Evolutionary conservation across 2,113 vertebrate genomes (phyloP).

Genomic region (Nanorana parkeri): DNA sequence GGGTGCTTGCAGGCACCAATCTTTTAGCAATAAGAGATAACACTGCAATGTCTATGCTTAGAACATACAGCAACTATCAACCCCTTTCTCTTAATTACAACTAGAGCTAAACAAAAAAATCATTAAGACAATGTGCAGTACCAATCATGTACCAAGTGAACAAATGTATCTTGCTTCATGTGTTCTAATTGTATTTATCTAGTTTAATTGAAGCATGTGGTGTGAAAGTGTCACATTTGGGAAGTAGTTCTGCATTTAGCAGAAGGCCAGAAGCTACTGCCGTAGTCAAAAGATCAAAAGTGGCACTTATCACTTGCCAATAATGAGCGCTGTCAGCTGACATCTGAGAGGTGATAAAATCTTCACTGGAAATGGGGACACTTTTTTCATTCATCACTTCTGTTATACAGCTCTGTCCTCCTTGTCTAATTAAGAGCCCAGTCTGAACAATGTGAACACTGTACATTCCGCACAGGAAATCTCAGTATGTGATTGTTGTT

Average conservation of each 20-base stretch:
- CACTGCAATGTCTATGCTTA: no score
- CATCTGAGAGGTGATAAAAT: constrained; percentile 50
- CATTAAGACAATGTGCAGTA: no score
- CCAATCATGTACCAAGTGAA: no score
- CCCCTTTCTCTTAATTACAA: no score
- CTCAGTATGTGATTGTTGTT: background rate
- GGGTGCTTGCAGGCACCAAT: no score
- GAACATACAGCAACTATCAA: no score
- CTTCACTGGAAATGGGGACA: constrained; percentile 37
- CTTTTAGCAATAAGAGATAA: no score
- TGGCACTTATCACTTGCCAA: constrained; percentile 44
- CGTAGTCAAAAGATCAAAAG: constrained; percentile 28
- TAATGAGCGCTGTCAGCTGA: constrained; percentile 34
- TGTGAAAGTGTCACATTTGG: constrained; percentile 20
- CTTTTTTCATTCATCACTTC: constrained; percentile 39
- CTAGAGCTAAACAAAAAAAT: no score
- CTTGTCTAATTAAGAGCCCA: constrained; percentile 23
- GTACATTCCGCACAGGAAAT: background rate
- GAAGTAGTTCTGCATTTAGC: constrained; percentile 14
- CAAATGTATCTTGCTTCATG: background rate
- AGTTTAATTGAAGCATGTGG: constrained; percentile 35
- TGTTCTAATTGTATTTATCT: constrained; percentile 1
- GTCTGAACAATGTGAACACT: constrained; percentile 8
- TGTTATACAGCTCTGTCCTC: constrained; percentile 34
- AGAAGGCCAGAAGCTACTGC: constrained; percentile 31